Base-by-base conservation (phyloP, 30 jellyfish, hydroid and myxozoan genomes). In the Pseudorhiza aurosa region DNA sequence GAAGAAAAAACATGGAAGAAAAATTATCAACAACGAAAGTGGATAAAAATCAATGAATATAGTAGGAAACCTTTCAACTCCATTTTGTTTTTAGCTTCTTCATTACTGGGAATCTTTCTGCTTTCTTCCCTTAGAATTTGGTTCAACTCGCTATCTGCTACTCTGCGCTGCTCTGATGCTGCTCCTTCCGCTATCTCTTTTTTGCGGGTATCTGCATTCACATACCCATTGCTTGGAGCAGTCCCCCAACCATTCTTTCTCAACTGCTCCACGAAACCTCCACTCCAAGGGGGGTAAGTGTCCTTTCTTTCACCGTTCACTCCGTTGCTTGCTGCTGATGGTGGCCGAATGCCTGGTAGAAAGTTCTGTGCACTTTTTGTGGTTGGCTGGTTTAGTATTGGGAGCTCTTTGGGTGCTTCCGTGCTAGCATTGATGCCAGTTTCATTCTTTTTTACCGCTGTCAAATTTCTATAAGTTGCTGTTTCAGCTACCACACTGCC, bases 281-380 rank as follows among this genome's bases (percentile, higher is more conserved):
- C 76, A 27, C 49, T 77, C 46, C 72, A 36, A n/a, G 79, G 51
- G 8, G 89, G 89, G 35, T 57, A 53, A 35, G 14, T 62, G 1
- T 29, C 45, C 58, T 25, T 62, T 14, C 30, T 65, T 14, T 64
- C 76, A 19, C 73, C 8, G 10, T 18, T 22, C 30, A 33, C 44
- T 44, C 28, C 27, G 32, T 44, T 44, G 25, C 42, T 36, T 25
- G 59, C 70, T 21, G 55, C n/a, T 32, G 56, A 31, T 11, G 84
- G 85, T 15, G 85, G 77, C 56, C 57, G 65, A 17, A 68, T 59
- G 4, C 74, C 85, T 3, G 92, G 85, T 44, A 68, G 30, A 71
- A 65, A 67, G 29, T 43, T 67, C 85, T 67, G 84, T 31, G 36
- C 92, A n/a, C 85, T 81, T 58, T 81, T 81, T 35, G 92, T 67